Evolutionary conservation across 2,113 vertebrate genomes (phyloP), one percentile per base, ranked within the genome.

Genomic region (Oryzias curvinotus): DNA sequence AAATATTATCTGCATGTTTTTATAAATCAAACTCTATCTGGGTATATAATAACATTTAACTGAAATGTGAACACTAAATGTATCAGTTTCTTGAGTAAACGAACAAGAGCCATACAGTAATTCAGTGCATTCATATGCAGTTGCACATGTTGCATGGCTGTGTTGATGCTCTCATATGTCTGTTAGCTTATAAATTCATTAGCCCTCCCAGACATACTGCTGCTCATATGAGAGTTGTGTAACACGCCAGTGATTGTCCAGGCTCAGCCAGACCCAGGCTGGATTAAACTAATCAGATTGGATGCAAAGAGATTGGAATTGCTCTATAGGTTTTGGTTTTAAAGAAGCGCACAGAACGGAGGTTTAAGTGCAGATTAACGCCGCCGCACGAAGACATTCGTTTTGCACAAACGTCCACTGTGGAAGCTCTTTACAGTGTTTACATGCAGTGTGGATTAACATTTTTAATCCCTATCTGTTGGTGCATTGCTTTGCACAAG

Each of bases 241-340:
- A 56, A 58, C 45, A 30, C 43, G 52, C 46, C 14, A 21, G 23
- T 48, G 52, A 50, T 7, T n/a, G 23, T 44, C 48, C 50, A 41
- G 69, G 62, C 57, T 77, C 43, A 13, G 36, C 36, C 36, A 10
- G 36, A 10, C 57, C 46, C 58, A 55, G 47, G 30, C 23, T 61
- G 65, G 65, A 69, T 80, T 76, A 65, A 65, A 68, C 62, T 57
- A 75, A 84, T 77, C 77, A 75, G 73, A 77, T 65, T 78, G 64
- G 68, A 54, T 65, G 57, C 67, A 55, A 56, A 26, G 46, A 52
- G 69, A 79, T 85, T 77, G 78, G 36, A 60, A 61, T 26, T 4
- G 60, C 21, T 76, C 75, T 67, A 59, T 78, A 74, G 52, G 49
- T 70, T 57, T 15, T 42, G 64, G 55, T 85, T 75, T 81, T 68